Conservation (phyloP, 2,888 invertebrate species). For the Sicus ferrugineus region DNA sequence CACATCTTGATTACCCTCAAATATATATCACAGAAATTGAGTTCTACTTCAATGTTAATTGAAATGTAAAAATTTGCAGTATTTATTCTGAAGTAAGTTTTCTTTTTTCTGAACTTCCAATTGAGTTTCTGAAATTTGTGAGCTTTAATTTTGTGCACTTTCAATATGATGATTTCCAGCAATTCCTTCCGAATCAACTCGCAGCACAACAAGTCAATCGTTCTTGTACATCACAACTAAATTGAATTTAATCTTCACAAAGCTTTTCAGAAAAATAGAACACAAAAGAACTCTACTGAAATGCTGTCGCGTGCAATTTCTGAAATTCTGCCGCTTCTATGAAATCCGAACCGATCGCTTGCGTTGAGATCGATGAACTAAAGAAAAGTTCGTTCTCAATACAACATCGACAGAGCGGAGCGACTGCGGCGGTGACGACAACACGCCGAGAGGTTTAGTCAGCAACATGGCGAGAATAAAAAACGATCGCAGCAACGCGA, state of each 20-base stretch:
- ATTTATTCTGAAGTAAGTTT: slow-evolving; percentile 16
- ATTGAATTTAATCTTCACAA: slow-evolving; percentile 20
- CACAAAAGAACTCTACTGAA: background rate
- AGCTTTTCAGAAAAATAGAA: background rate
- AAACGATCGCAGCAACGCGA: background rate
- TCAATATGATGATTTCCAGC: background rate
- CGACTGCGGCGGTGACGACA: slow-evolving; percentile 4
- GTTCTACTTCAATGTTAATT: background rate
- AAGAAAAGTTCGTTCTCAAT: slow-evolving; percentile 25
- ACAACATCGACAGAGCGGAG: slow-evolving; percentile 12
- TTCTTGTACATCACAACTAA: slow-evolving; percentile 40
- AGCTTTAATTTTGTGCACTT: slow-evolving; percentile 22
- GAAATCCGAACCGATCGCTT: slow-evolving; percentile 53
- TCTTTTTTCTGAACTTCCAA: slow-evolving; percentile 28
- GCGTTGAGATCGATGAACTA: slow-evolving; percentile 63
- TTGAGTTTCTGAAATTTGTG: slow-evolving; percentile 14
- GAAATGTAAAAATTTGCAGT: background rate
- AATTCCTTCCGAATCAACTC: slow-evolving; percentile 33
- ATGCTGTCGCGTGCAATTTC: slow-evolving; percentile 10
- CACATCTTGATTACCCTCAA: background rate
- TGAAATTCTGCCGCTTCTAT: slow-evolving; percentile 6
- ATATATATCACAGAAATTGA: slow-evolving; percentile 14
- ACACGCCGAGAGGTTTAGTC: background rate
- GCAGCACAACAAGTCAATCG: slow-evolving; percentile 43
- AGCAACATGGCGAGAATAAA: background rate